Evolutionary conservation across 2,113 vertebrate genomes (phyloP).

Genomic region (Melanerpes formicivorus): DNA sequence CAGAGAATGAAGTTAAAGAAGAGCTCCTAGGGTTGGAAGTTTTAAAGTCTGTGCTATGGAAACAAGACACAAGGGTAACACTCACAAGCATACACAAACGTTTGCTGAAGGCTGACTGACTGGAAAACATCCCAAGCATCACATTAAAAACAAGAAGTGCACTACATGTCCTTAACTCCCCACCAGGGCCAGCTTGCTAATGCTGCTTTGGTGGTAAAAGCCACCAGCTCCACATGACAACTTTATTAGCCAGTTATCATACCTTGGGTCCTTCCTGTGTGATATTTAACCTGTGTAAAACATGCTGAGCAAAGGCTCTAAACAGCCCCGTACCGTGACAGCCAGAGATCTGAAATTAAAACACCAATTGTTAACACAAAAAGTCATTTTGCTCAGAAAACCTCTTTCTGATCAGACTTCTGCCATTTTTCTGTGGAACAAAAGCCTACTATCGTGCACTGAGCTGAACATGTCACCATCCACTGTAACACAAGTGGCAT

Average conservation of each 20-base stretch:
- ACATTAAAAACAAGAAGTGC: background rate
- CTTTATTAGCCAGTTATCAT: background rate
- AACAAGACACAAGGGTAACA: background rate
- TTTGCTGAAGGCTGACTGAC: background rate
- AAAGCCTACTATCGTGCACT: background rate
- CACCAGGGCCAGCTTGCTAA: background rate
- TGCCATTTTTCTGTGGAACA: background rate
- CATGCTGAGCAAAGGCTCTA: slow-evolving; percentile 93
- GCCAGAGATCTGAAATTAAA: slow-evolving; percentile 87
- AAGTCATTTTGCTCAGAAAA: background rate
- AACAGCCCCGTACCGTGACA: slow-evolving; percentile 91
- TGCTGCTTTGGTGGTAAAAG: background rate
- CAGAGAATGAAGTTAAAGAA: background rate
- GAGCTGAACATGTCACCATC: background rate
- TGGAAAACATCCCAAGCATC: background rate
- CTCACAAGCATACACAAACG: background rate
- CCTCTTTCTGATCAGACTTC: background rate
- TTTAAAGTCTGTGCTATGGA: background rate
- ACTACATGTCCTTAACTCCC: background rate
- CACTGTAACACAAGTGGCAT: background rate
- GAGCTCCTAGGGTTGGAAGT: background rate
- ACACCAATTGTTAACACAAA: background rate
- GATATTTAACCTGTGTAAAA: slow-evolving; percentile 89
- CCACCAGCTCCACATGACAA: background rate
- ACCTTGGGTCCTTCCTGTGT: slow-evolving; percentile 87